Base-by-base conservation (phyloP, 1,140 invertebrate species). In the Hylaeus volcanicus region DNA sequence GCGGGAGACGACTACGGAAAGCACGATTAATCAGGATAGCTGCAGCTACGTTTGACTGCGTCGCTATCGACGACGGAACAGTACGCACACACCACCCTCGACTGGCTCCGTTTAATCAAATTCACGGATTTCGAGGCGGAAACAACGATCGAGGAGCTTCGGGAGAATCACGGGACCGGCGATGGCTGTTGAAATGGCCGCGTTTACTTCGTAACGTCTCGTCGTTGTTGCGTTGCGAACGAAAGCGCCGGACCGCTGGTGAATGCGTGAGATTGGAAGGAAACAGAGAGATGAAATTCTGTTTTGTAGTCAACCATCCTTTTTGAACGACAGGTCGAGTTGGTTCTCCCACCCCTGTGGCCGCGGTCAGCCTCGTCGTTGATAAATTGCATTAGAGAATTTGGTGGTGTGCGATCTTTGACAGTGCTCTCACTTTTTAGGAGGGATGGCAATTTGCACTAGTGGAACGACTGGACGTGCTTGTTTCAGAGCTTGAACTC, bases 131-230 rank as follows among this genome's bases (percentile, higher is more conserved):
- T 37, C n/a, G 12, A 14, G 53, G 11, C 8, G 61, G 77, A 60
- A 66, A 69, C 53, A 55, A 53, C 41, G 70, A 68, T 64, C 51
- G 63, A 74, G 43, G 26, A 56, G 8, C 11, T 5, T 5, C 51
- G 26, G 14, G 65, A 58, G 56, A 66, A 68, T 74, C 72, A 74
- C 61, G 53, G 74, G 64, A 15, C 15, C 41, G 53, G 53, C 5
- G 74, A 65, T 58, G 45, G 11, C 39, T 11, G 66, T 51, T 5
- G 66, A 43, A 70, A 69, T 43, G 8, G 66, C 56, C 43, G 39
- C 63, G 71, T 82, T 76, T 82, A 56, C 37, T 74, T 69, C 56
- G 69, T 76, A 71, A 77, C 82, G 55, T 74, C 39, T 73, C 58
- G 51, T 6, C 15, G 45, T 11, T 51, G 60, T 63, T 43, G 60